Conservation (phyloP, 1,140 invertebrate species). For the Bicyclus anynana region DNA sequence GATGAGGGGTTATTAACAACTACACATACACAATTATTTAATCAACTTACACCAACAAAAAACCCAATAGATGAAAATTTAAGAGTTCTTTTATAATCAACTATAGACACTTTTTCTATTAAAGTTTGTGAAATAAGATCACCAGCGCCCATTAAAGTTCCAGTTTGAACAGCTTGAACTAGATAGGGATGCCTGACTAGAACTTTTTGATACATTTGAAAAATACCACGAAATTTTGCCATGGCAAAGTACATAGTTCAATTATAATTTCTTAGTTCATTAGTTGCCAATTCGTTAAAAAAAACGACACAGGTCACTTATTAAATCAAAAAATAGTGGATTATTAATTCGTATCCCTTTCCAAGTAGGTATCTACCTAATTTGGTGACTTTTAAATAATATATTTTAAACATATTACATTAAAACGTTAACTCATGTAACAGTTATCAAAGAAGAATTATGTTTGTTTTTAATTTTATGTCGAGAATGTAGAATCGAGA, state of each 20-base stretch:
- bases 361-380: too few relatives aligned
- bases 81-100: slow-evolving; percentile 60
- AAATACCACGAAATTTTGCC: slow-evolving; percentile 40
- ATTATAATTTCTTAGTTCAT: background rate
- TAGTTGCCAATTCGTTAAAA: too few relatives aligned
- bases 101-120: slow-evolving; percentile 63
- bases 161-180: slow-evolving; percentile 74
- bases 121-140: slow-evolving; percentile 74
- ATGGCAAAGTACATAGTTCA: slow-evolving; percentile 28
- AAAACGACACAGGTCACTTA: too few relatives aligned
- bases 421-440: too few relatives aligned
- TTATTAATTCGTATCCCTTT: too few relatives aligned
- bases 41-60: slow-evolving; percentile 70
- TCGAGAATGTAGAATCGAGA: too few relatives aligned
- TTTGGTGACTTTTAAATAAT: too few relatives aligned
- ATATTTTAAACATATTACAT: too few relatives aligned
- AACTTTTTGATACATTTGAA: slow-evolving; percentile 59
- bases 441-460: too few relatives aligned
- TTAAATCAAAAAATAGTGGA: too few relatives aligned
- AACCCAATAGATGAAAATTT: slow-evolving; percentile 73
- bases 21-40: background rate
- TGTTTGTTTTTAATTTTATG: too few relatives aligned
- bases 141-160: slow-evolving; percentile 72
- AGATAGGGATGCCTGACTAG: slow-evolving; percentile 59
- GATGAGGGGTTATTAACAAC: too few relatives aligned